Conservation (phyloP, 2,113 vertebrate genomes). For the Oryzias celebensis region DNA sequence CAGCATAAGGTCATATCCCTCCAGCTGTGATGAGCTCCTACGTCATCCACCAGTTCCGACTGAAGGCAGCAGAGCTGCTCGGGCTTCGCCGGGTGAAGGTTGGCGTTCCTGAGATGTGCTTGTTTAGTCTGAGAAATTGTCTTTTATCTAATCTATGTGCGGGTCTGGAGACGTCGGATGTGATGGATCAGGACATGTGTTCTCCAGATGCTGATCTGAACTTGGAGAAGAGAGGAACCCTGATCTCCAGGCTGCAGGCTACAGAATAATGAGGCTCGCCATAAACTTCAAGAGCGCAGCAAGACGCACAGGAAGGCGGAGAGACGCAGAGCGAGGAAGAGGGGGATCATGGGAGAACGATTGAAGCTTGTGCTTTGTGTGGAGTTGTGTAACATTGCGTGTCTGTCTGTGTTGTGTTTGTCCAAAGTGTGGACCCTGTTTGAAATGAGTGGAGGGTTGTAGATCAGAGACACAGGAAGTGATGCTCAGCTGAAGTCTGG, state of each 20-base stretch:
- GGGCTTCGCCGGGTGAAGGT: too few relatives aligned
- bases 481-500: too few relatives aligned
- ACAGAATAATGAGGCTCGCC: constrained; percentile 67
- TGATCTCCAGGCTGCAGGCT: constrained; percentile 49
- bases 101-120: too few relatives aligned
- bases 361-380: not conserved
- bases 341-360: not conserved
- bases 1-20: too few relatives aligned
- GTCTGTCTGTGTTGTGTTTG: not conserved
- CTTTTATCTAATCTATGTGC: too few relatives aligned
- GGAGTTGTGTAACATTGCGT: not conserved
- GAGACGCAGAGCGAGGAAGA: not conserved
- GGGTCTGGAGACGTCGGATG: not conserved
- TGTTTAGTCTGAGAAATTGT: too few relatives aligned
- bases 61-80: too few relatives aligned
- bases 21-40: too few relatives aligned
- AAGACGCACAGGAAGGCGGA: constrained; percentile 6
- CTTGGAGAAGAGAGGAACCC: constrained; percentile 33
- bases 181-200: constrained; percentile 55
- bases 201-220: constrained; percentile 73
- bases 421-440: too few relatives aligned
- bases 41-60: too few relatives aligned
- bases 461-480: too few relatives aligned
- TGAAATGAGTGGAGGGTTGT: too few relatives aligned
- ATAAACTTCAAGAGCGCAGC: constrained; percentile 54